Percentiles rank a stretch among this genome's conserved stretches.
phyloP scores from a whole-genome alignment of 2,888 invertebrate species.

The Helobdella robusta region DNA sequence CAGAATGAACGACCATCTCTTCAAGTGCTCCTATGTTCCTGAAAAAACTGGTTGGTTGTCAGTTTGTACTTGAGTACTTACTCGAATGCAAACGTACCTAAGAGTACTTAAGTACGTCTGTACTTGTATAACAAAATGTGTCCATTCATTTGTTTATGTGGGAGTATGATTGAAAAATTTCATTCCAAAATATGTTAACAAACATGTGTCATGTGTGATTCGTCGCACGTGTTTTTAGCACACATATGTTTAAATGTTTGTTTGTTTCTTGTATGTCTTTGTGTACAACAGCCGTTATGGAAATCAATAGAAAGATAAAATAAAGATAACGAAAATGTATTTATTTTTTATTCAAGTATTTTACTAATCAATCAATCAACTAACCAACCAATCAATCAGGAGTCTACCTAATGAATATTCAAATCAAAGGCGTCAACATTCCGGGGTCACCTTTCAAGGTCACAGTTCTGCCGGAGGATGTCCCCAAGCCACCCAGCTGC shows the following conservation, averaged over 20 bases:
- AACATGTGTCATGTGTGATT: no score
- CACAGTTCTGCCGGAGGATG: conserved; percentile 37
- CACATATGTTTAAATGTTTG: not conserved
- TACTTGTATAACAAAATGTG: no score
- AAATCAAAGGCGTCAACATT: not conserved
- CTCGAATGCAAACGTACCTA: no score
- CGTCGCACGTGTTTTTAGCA: no score
- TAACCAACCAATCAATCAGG: not conserved
- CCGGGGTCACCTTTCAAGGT: not conserved
- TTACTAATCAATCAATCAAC: not conserved
- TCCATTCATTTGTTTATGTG: no score
- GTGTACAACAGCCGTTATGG: not conserved
- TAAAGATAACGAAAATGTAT: no score
- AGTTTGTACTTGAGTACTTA: no score
- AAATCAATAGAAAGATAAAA: no score
- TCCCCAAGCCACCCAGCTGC: conserved; percentile 41
- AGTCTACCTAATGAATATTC: not conserved
- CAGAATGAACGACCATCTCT: not conserved
- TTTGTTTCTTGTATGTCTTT: not conserved
- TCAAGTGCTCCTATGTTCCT: not conserved
- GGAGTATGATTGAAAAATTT: no score
- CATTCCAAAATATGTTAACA: no score
- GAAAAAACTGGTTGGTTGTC: not conserved
- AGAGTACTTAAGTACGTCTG: no score
- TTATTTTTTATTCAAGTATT: no score